Evolutionary conservation across 2,888 invertebrate genomes (phyloP), one percentile per base, ranked within the genome.

Genomic region (Polia nebulosa): DNA sequence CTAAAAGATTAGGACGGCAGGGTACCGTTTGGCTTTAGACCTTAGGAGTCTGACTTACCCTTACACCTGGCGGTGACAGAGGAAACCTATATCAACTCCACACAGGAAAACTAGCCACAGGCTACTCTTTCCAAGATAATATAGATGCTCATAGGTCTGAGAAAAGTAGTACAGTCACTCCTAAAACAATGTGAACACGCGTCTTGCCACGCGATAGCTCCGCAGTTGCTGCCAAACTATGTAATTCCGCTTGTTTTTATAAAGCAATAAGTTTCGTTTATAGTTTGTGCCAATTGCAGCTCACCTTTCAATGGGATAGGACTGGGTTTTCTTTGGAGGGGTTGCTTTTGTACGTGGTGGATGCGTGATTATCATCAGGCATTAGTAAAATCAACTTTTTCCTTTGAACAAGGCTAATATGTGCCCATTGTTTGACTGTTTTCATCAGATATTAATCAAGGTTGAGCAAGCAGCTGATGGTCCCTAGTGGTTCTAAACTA

Each of bases 161-260:
- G n/a, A 68, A 27, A 41, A 22, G 13, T 20, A 13, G 53, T 49
- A 51, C 58, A 79, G 20, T 79, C 52, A 39, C 27, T 41, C 9
- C 27, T 39, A 39, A 41, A 78, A 52, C 59, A 63, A 60, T 55
- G 39, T 58, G 75, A 53, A 34, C 81, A 76, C 65, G 72, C 67
- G 65, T 58, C 25, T 44, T 32, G 17, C 56, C 67, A 80, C 58
- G 58, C 76, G 53, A 72, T 63, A 11, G 27, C 56, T 39, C 1
- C 45, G 13, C 6, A 59, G 44, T 22, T 52, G 5, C 52, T 78
- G 78, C 78, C 78, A 78, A 76, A 76, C 25, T 76, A 78, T 78
- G 72, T 32, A 47, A 62, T 62, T 59, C 47, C 29, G 32, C 36
- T 45, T 51, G 51, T 68, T 80, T 77, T 59, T 59, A 52, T 60